phyloP scores from a whole-genome alignment of 2,888 invertebrate species.

The Sinhomidia bicolor region DNA sequence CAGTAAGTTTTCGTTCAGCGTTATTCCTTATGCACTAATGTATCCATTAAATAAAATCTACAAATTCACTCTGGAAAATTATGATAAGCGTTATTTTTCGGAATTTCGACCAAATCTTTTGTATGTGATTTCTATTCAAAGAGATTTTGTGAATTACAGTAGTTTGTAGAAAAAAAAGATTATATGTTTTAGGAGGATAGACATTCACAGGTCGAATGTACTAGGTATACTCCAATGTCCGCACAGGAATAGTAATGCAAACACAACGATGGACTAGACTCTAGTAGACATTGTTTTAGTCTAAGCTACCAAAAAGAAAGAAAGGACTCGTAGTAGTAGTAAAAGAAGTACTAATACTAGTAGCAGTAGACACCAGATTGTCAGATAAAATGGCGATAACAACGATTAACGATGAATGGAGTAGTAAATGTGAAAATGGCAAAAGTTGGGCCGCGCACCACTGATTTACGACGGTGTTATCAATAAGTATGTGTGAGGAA shows the following conservation, averaged over 20 bases:
- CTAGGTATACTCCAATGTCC: constrained; percentile 30
- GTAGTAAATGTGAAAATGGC: constrained; percentile 70
- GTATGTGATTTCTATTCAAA: too few species aligned
- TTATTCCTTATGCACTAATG: too few species aligned
- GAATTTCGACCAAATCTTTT: too few species aligned
- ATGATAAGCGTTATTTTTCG: too few species aligned
- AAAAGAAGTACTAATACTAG: neutral
- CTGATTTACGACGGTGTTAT: constrained; percentile 66
- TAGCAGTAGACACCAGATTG: constrained; percentile 63
- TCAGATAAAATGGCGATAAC: constrained; percentile 66
- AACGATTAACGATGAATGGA: constrained; percentile 67
- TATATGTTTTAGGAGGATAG: too few species aligned
- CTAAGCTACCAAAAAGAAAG: neutral
- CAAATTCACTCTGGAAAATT: too few species aligned
- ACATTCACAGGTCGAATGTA: too few species aligned
- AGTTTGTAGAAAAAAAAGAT: neutral
- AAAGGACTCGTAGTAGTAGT: neutral
- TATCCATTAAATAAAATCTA: too few species aligned
- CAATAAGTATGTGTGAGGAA: constrained; percentile 65
- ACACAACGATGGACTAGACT: neutral
- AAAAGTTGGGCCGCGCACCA: constrained; percentile 66
- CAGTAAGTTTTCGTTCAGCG: too few species aligned
- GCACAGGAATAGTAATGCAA: neutral
- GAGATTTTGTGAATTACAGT: neutral
- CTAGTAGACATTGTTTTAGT: neutral